Evolutionary conservation across 2,888 invertebrate genomes (phyloP), one percentile per base, ranked within the genome.

Genomic region (Trachelus iudaicus): DNA sequence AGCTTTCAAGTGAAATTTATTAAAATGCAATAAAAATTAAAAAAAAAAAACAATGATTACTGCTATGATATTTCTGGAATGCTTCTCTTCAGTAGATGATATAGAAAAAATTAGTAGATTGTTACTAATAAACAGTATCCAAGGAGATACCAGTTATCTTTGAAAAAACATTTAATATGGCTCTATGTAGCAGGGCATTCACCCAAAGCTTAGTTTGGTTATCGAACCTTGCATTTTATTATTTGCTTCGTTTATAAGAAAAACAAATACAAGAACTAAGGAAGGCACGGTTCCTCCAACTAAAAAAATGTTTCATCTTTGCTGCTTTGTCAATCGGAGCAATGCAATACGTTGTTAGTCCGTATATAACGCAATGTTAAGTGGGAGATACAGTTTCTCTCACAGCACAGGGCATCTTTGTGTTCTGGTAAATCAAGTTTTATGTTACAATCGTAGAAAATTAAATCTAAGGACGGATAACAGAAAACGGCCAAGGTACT

Each of bases 401-500:
- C 71, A 15, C 33, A 4, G 23, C 71, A 71, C 71, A 15, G 23
- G 23, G 23, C 23, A 71, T 71, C 71, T 33, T 13, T 71, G 13
- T 31, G 31, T 71, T 71, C 31, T 9, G 34, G 0, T 30, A 71
- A 71, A 71, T 71, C 71, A 33, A 71, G 31, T 31, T 3, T 34
- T 34, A 31, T 12, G 23, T 13, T 34, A 15, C 83, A 86, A 87
- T 87, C 73, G 87, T 90, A 88, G 80, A 88, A 91, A 91, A 90
- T 89, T 91, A 90, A 88, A 88, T 80, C 89, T 90, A 91, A 89
- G 90, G 91, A 91, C 91, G 91, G 91, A 91, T 87, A 90, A 89
- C 86, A 84, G 87, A 89, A 89, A 73, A 77, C 75, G 73, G 9
- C 34, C 31, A 71, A 71, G 71, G 69, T 78, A 77, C 23, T 23